phyloP scores from a whole-genome alignment of 2,888 invertebrate genomes.

The Iselma pallidipennis region DNA sequence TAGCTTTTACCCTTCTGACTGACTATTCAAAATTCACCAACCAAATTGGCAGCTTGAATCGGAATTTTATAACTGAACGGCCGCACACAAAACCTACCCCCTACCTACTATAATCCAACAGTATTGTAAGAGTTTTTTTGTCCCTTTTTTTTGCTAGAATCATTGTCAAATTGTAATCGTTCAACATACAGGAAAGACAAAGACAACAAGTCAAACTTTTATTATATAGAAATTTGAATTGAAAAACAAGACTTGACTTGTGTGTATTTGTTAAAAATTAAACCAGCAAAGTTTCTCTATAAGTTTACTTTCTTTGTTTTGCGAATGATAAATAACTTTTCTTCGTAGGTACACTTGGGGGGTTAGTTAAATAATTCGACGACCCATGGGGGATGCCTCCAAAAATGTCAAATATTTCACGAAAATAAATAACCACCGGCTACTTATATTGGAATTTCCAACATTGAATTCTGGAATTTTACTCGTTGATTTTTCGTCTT shows the following conservation, averaged over 20 bases:
- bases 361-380: not conserved
- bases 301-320: not conserved
- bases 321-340: constrained; percentile 1
- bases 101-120: not conserved
- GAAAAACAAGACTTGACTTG: not conserved
- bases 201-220: not conserved
- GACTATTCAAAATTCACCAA: not conserved
- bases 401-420: not conserved
- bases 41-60: not conserved
- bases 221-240: not conserved
- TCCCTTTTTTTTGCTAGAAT: no score
- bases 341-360: not conserved
- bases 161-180: no score
- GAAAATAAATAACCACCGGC: not conserved
- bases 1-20: not conserved
- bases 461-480: not conserved
- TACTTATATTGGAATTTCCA: not conserved
- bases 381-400: not conserved
- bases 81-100: not conserved
- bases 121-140: no score
- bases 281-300: not conserved
- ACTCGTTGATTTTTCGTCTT: not conserved
- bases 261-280: not conserved
- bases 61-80: not conserved
- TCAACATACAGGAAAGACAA: no score